Percentiles rank a stretch among this genome's conserved stretches.
phyloP scores from a whole-genome alignment of 2,113 vertebrate genomes.

The Thalassarche chlororhynchos region DNA sequence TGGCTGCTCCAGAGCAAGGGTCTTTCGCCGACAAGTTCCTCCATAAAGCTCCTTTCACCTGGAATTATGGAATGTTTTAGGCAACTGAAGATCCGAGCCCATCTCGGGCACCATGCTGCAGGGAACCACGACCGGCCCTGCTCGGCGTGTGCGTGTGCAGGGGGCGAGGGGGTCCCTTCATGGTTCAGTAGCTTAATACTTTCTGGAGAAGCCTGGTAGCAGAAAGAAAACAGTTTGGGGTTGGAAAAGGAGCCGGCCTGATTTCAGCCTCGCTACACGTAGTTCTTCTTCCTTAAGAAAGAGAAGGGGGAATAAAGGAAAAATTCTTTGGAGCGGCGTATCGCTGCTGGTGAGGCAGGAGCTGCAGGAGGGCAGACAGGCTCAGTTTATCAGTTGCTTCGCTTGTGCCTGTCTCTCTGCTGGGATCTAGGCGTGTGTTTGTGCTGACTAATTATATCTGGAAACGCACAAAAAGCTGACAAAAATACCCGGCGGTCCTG shows the following conservation, averaged over 20 bases:
- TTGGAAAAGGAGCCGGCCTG: not conserved
- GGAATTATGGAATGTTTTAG: not conserved
- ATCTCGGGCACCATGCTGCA: not conserved
- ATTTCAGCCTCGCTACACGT: not conserved
- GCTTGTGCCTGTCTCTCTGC: not conserved
- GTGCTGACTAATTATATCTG: not conserved
- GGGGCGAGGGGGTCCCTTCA: not conserved
- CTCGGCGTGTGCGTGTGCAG: not conserved
- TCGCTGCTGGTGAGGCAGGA: not conserved
- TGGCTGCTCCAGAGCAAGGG: not conserved
- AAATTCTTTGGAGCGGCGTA: not conserved
- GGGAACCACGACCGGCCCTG: not conserved
- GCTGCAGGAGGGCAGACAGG: not conserved
- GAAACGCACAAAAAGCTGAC: not conserved
- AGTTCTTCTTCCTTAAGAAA: not conserved
- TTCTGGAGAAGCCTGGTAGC: not conserved
- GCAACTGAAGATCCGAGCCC: not conserved
- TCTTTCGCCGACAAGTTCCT: not conserved
- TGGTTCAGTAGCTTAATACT: not conserved
- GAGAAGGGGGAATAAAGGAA: not conserved
- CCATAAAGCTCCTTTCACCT: not conserved
- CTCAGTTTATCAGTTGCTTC: not conserved
- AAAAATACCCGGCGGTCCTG: not conserved
- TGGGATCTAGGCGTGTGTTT: not conserved
- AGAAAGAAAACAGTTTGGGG: not conserved